phyloP scores from a whole-genome alignment of 1,140 invertebrate genomes.

The Tetraneura akinire region DNA sequence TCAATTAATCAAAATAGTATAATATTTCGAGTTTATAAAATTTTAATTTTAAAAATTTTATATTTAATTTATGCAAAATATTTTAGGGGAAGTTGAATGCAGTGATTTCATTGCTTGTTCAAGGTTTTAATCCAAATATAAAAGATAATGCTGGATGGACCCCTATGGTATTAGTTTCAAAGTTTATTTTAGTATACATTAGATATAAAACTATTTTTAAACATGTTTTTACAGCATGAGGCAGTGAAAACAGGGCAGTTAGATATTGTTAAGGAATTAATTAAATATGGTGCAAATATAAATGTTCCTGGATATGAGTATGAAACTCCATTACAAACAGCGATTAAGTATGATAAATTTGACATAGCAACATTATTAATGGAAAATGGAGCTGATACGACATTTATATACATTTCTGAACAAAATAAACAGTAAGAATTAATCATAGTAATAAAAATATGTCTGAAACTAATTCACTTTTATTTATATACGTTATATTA shows the following conservation, averaged over 20 bases:
- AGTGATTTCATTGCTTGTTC: slow-evolving; percentile 63
- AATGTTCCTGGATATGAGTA: slow-evolving; percentile 68
- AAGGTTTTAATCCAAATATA: slow-evolving; percentile 71
- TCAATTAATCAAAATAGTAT: too few species aligned
- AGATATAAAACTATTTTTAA: too few species aligned
- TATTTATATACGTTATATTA: too few species aligned
- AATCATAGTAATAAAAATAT: not conserved
- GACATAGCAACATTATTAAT: slow-evolving; percentile 34
- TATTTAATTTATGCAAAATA: not conserved
- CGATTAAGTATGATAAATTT: slow-evolving; percentile 58
- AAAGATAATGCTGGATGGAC: slow-evolving; percentile 78
- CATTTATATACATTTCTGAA: slow-evolving; percentile 39
- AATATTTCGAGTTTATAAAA: too few species aligned
- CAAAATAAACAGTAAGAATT: slow-evolving; percentile 19
- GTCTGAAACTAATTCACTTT: too few species aligned
- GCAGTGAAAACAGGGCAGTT: slow-evolving; percentile 66
- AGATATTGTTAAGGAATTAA: slow-evolving; percentile 66
- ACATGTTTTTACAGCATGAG: slow-evolving; percentile 66
- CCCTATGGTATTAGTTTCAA: slow-evolving; percentile 68
- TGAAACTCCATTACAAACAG: slow-evolving; percentile 73
- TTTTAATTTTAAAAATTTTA: too few species aligned
- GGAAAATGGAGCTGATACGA: slow-evolving; percentile 32
- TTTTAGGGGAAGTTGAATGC: slow-evolving; percentile 21
- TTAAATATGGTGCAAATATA: slow-evolving; percentile 67
- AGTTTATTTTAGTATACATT: too few species aligned